Percentiles rank a stretch among this genome's conserved stretches.
Evolutionary conservation across 1,140 invertebrate species (phyloP).

Genomic region (Plodia interpunctella): DNA sequence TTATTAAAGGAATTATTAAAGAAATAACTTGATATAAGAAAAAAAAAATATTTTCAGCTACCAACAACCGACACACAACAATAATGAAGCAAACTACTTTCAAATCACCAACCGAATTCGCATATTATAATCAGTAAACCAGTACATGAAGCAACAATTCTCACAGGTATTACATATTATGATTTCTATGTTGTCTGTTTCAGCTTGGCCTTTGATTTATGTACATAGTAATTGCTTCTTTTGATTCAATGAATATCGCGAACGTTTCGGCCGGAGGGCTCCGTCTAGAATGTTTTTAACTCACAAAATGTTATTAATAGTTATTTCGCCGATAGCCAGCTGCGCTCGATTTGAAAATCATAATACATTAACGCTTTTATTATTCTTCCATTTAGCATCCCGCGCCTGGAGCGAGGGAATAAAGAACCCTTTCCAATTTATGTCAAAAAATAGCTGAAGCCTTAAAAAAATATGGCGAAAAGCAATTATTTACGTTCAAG

Average conservation of each 20-base stretch:
- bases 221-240: background rate
- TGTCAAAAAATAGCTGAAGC: conserved; percentile 3
- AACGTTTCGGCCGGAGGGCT: background rate
- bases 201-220: background rate
- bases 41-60: too few relatives aligned
- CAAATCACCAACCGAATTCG: too few relatives aligned
- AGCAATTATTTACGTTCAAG: conserved; percentile 11
- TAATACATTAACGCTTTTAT: conserved; percentile 2
- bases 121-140: too few relatives aligned
- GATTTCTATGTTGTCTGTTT: too few relatives aligned
- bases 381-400: conserved; percentile 2
- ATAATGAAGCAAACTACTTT: too few relatives aligned
- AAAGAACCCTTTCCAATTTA: conserved; percentile 4
- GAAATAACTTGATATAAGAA: too few relatives aligned
- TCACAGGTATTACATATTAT: too few relatives aligned
- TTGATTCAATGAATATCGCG: conserved; percentile 4
- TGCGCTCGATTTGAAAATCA: background rate
- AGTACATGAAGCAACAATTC: too few relatives aligned
- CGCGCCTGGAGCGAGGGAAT: background rate
- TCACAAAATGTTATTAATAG: conserved; percentile 1
- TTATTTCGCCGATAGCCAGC: background rate
- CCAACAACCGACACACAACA: too few relatives aligned
- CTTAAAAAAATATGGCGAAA: conserved; percentile 1
- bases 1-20: too few relatives aligned
- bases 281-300: background rate